phyloP scores from a whole-genome alignment of 2,888 invertebrate genomes.

The Slavum lentiscoides region DNA sequence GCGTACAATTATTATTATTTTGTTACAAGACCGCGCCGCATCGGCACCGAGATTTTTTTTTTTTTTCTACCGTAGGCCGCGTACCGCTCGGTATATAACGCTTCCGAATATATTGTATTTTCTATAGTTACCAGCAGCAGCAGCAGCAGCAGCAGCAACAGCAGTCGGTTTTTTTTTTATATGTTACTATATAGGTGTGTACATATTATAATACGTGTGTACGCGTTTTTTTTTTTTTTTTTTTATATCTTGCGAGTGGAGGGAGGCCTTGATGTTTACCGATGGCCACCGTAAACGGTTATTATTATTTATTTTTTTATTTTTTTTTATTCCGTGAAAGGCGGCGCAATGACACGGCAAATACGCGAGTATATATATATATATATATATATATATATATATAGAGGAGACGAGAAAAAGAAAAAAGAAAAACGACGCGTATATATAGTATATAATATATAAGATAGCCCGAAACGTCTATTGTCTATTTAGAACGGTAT shows the following conservation, averaged over 20 bases:
- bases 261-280: constrained; percentile 51
- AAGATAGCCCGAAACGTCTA: background rate
- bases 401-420: too few relatives aligned
- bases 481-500: constrained; percentile 30
- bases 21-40: too few relatives aligned
- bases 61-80: too few relatives aligned
- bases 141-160: too few relatives aligned
- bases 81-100: too few relatives aligned
- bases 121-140: constrained; percentile 34
- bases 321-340: constrained; percentile 36
- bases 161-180: constrained; percentile 49
- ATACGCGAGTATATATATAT: constrained; percentile 2
- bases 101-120: constrained; percentile 11
- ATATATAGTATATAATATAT: background rate
- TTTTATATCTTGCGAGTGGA: constrained; percentile 15
- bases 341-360: constrained; percentile 48
- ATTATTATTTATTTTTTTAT: constrained; percentile 26
- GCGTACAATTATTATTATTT: too few relatives aligned
- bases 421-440: background rate
- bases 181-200: background rate
- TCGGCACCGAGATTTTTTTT: too few relatives aligned
- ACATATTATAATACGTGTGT: too few relatives aligned
- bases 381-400: too few relatives aligned
- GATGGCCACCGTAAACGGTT: constrained; percentile 53
- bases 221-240: constrained; percentile 37